A percentile compares a stretch with the other conserved stretches of the same genome.
Conservation (phyloP, 2,113 vertebrate genomes). For the Macroglossus sobrinus region DNA sequence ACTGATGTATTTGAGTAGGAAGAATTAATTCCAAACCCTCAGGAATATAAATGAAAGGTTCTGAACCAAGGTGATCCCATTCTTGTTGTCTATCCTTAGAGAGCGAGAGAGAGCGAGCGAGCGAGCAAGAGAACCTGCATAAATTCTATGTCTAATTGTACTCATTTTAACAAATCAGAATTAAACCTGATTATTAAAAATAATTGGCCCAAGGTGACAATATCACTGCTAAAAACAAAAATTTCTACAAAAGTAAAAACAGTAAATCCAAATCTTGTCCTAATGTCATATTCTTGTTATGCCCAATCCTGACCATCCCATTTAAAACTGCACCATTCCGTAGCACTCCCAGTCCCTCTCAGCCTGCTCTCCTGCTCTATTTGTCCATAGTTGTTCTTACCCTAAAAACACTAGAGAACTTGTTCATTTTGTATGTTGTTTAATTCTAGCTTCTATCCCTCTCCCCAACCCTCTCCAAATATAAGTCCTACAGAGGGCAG, state of each 20-base stretch:
- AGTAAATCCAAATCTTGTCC: neutral
- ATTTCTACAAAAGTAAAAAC: slow-evolving; percentile 17
- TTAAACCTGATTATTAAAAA: neutral
- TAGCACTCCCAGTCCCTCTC: neutral
- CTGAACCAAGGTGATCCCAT: neutral
- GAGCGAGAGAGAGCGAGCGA: neutral
- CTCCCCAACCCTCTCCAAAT: neutral
- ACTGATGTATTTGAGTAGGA: accelerated
- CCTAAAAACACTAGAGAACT: neutral
- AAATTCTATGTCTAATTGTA: neutral
- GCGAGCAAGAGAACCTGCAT: neutral
- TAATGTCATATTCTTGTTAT: neutral
- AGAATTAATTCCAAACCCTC: neutral
- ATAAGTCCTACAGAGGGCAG: neutral
- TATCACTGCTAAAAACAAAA: neutral
- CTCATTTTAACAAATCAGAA: neutral
- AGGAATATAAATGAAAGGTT: neutral
- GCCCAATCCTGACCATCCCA: neutral
- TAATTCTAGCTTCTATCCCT: neutral
- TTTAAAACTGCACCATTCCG: neutral
- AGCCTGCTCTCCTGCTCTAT: neutral
- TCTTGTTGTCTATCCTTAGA: neutral
- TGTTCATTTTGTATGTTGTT: neutral
- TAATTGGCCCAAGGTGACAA: neutral
- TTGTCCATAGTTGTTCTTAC: neutral